Conservation (phyloP, 2,888 invertebrate species). For the Drosophila sordidula region DNA sequence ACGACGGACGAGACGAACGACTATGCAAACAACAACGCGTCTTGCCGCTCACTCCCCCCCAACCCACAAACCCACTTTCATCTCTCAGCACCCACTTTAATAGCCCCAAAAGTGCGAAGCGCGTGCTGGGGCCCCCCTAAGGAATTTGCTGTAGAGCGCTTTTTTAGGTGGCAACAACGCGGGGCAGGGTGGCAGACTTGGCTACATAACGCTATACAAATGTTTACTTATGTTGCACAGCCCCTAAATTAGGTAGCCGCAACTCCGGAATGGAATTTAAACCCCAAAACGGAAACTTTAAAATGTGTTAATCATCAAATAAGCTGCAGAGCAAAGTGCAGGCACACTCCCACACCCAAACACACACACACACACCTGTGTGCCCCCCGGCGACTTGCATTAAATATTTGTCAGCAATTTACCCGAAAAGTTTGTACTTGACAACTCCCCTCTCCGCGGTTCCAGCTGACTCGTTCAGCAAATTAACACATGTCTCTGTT, state of each 20-base stretch:
- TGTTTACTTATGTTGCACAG: conserved; percentile 63
- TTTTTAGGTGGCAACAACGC: no score
- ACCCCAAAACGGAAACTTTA: conserved; percentile 23
- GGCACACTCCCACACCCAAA: background rate
- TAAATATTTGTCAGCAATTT: conserved; percentile 74
- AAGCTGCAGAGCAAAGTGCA: conserved; percentile 22
- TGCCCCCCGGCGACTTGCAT: conserved; percentile 56
- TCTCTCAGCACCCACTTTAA: conserved; percentile 32
- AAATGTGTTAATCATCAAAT: conserved; percentile 72
- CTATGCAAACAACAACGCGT: conserved; percentile 24
- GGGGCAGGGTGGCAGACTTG: conserved; percentile 1
- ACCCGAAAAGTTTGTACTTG: conserved; percentile 36
- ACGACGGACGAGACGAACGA: conserved; percentile 16
- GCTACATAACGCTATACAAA: conserved; percentile 45
- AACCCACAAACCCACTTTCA: conserved; percentile 1
- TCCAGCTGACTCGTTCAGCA: conserved; percentile 1
- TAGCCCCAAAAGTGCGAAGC: conserved; percentile 52
- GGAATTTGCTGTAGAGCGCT: background rate
- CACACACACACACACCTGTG: conserved; percentile 14
- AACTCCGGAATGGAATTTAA: conserved; percentile 21
- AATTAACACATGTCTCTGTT: conserved; percentile 73
- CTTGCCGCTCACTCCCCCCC: background rate
- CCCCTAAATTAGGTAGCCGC: conserved; percentile 61
- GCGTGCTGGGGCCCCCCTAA: conserved; percentile 25
- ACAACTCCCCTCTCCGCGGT: no score